Evolutionary conservation across 2,113 vertebrate genomes (phyloP).

Genomic region (Xenus cinereus): DNA sequence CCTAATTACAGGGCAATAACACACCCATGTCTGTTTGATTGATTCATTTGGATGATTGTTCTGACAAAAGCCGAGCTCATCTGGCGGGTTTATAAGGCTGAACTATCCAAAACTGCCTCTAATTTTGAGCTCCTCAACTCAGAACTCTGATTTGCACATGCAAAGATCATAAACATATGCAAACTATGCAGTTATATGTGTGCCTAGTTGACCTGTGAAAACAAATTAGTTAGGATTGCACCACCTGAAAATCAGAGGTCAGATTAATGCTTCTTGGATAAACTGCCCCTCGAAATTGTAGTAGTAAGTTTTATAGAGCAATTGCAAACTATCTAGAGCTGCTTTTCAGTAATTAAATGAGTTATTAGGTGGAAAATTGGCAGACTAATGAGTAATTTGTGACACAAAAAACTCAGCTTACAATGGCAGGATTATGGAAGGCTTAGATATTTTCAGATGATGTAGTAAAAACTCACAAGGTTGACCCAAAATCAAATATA

Average conservation of each 20-base stretch:
- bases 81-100: conserved; percentile 14
- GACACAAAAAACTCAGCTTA: conserved; percentile 1
- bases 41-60: conserved; percentile 66
- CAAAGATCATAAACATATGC: background rate
- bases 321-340: conserved; percentile 47
- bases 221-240: background rate
- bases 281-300: background rate
- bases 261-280: background rate
- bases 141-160: background rate
- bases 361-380: conserved; percentile 55
- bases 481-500: background rate
- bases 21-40: conserved; percentile 60
- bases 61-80: conserved; percentile 58
- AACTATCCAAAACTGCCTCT: background rate
- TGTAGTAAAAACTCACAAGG: background rate
- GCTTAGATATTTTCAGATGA: conserved; percentile 20
- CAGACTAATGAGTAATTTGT: conserved; percentile 28
- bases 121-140: background rate
- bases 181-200: background rate
- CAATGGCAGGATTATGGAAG: conserved; percentile 6
- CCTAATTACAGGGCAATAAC: conserved; percentile 58
- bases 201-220: background rate
- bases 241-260: background rate
- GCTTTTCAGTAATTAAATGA: conserved; percentile 56
- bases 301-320: conserved; percentile 28